A percentile compares a stretch with the other conserved stretches of the same genome.
phyloP scores from a whole-genome alignment of 2,113 vertebrate species.

The Scytalopus superciliaris region DNA sequence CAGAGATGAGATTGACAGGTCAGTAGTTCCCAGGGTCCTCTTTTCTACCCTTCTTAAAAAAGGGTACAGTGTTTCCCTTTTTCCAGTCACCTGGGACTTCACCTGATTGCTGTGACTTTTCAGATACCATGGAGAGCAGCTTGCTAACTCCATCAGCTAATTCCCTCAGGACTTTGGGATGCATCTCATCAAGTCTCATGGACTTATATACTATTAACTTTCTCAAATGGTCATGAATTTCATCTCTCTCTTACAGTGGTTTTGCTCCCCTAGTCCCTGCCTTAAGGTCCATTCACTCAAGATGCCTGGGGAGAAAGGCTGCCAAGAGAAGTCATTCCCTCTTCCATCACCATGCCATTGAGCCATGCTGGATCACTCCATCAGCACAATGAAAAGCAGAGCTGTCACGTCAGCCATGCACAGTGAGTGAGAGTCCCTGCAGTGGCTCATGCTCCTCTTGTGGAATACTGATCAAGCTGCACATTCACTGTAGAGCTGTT shows the following conservation, averaged over 20 bases:
- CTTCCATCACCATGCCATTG: not conserved
- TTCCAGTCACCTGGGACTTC: not conserved
- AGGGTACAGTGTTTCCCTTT: not conserved
- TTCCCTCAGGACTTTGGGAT: not conserved
- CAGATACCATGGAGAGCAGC: not conserved
- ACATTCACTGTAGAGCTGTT: not conserved
- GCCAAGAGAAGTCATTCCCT: not conserved
- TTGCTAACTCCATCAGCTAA: not conserved
- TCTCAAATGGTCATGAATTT: rapidly evolving
- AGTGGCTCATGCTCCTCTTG: rapidly evolving
- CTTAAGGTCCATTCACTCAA: not conserved
- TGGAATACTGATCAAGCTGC: not conserved
- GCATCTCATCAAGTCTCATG: not conserved
- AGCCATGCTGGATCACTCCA: rapidly evolving
- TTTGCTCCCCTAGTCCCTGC: not conserved
- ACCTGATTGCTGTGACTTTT: not conserved
- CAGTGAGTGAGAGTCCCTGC: not conserved
- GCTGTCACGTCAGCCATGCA: not conserved
- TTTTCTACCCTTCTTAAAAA: not conserved
- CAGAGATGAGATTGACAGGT: rapidly evolving
- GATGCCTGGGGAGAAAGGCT: not conserved
- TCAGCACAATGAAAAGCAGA: not conserved
- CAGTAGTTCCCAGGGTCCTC: not conserved
- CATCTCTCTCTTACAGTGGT: not conserved
- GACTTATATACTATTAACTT: not conserved